Evolutionary conservation across 2,797 vertebrate genomes (phyloP), one percentile per base, ranked within the genome.

Genomic region (Onychomys leucogaster): DNA sequence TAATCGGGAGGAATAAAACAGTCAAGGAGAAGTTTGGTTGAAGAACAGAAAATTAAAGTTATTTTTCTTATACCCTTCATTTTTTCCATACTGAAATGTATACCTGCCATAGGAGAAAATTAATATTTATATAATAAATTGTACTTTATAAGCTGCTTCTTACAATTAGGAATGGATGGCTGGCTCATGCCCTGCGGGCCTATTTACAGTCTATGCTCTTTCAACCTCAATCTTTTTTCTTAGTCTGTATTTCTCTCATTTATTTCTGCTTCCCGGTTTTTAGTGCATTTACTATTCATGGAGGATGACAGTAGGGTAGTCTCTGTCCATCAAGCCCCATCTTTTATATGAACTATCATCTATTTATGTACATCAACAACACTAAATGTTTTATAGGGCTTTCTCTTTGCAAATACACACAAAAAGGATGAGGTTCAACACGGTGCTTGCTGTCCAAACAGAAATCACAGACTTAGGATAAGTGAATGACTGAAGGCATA

Each of bases 381-480:
- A 83, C 6, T 52, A 63, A 69, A 12, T 82, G 9, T 27, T 95
- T 93, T 65, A 87, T 6, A 67, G 75, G 16, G 32, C 10, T 87
- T 37, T 34, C 49, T 69, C 77, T 93, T 92, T 63, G 81, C 16
- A 96, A 92, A 93, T 52, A 77, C 29, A 49, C 46, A 63, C 27
- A 41, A 9, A 83, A 37, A 93, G 23, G 89, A 37, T 25, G 63
- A 89, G 41, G n/a, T 41, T 25, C n/a, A 80, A 13, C 7, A 61
- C 0, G 0, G 27, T 63, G 27, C 16, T 46, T 41, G 27, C 75
- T 93, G 65, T 57, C 78, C 61, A 94, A 41, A 75, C 14, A 87
- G 65, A 96, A 87, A 76, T 13, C n/a, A 81, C 5, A 87, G 8
- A 21, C 43, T 85, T 61, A 1, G 23, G 27, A 37, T 49, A 25